Evolutionary conservation across 2,888 invertebrate genomes (phyloP).

Genomic region (Neoscelio sp.): DNA sequence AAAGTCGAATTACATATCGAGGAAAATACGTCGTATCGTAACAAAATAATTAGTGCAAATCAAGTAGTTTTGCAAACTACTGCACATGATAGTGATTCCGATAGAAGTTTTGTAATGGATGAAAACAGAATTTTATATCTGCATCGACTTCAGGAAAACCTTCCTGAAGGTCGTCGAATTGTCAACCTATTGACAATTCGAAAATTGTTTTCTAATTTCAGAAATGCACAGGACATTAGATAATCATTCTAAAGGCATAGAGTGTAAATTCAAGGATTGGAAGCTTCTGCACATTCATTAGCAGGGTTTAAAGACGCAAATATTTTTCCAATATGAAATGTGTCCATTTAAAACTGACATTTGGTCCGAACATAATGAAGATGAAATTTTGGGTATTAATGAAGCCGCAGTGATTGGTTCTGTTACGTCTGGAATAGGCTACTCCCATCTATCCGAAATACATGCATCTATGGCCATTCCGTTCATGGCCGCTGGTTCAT

Average conservation of each 20-base stretch:
- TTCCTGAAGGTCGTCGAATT: slow-evolving; percentile 2
- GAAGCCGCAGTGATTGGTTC: neutral
- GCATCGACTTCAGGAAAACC: neutral
- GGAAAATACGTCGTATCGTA: no score
- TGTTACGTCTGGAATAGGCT: neutral
- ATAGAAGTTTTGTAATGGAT: no score
- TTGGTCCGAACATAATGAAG: slow-evolving; percentile 39
- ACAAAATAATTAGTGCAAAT: no score
- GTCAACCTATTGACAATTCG: no score
- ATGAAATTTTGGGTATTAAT: neutral
- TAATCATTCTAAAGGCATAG: neutral
- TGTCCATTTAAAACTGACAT: slow-evolving; percentile 39
- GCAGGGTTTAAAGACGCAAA: neutral
- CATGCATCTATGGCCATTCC: neutral
- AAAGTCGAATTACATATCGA: no score
- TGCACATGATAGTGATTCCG: no score
- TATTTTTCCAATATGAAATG: neutral
- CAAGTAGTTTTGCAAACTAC: no score
- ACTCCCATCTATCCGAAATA: neutral
- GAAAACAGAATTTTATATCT: no score
- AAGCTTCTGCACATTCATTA: neutral
- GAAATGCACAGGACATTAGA: slow-evolving; percentile 3
- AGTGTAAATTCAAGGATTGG: slow-evolving; percentile 3
- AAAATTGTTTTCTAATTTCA: no score
- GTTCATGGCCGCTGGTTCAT: neutral